These are phyloP conservation scores for Harpagifer antarcticus DNA, from an alignment of 2,797 vertebrate genomes.

Conservation along the genomic window DNA sequence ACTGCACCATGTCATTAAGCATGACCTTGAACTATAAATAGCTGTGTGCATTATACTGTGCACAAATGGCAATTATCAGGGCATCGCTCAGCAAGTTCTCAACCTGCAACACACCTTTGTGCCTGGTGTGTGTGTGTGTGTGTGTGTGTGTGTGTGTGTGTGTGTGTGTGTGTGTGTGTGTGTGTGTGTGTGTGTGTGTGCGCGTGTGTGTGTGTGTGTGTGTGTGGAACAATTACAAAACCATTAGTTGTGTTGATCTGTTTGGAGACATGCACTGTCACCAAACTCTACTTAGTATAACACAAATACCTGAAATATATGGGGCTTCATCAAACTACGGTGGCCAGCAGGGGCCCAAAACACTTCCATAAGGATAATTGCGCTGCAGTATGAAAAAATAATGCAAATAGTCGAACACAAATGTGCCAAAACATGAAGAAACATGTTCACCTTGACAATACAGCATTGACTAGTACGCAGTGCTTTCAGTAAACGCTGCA, in stretches of 20 bases:
- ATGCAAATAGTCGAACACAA: too few relatives aligned
- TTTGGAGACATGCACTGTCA: background rate
- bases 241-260: background rate
- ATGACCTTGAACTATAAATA: conserved; percentile 37
- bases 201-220: background rate
- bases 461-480: too few relatives aligned
- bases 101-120: background rate
- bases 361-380: too few relatives aligned
- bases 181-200: background rate
- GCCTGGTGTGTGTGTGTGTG: background rate
- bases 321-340: background rate
- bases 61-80: conserved; percentile 25
- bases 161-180: background rate
- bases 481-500: too few relatives aligned
- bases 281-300: background rate
- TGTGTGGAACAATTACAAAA: conserved; percentile 20
- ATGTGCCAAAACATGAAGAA: too few relatives aligned
- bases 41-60: conserved; percentile 12
- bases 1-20: background rate
- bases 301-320: background rate
- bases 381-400: too few relatives aligned
- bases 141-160: background rate
- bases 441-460: too few relatives aligned
- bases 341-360: too few relatives aligned
- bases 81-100: background rate